These are phyloP conservation scores for Shargacucullia verbasci DNA, from an alignment of 2,888 invertebrate species.

Conservation along the genomic window DNA sequence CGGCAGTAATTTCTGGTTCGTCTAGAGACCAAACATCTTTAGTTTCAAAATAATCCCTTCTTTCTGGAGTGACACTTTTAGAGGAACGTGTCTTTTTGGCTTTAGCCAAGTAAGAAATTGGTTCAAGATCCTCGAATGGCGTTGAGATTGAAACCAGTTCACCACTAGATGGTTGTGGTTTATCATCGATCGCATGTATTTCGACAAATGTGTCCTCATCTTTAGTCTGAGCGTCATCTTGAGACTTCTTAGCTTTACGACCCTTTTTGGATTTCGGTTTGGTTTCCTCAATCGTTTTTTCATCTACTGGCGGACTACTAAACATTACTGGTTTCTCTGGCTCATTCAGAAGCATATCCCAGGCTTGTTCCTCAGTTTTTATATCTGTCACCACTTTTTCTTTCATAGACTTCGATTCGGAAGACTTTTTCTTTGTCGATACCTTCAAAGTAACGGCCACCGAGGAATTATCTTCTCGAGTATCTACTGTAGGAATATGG, in stretches of 20 bases:
- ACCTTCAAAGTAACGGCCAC: slow-evolving; percentile 45
- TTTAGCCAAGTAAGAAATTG: slow-evolving; percentile 69
- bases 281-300: slow-evolving; percentile 66
- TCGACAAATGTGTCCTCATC: slow-evolving; percentile 85
- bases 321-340: slow-evolving; percentile 64
- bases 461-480: slow-evolving; percentile 25
- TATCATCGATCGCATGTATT: slow-evolving; percentile 84
- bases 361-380: slow-evolving; percentile 83
- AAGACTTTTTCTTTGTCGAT: slow-evolving; percentile 53
- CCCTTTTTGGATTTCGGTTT: slow-evolving; percentile 77
- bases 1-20: slow-evolving; percentile 52
- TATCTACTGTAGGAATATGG: slow-evolving; percentile 14
- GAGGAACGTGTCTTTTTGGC: slow-evolving; percentile 72
- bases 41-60: slow-evolving; percentile 43
- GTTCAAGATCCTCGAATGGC: slow-evolving; percentile 75
- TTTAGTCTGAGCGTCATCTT: slow-evolving; percentile 72
- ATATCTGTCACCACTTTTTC: slow-evolving; percentile 60
- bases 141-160: slow-evolving; percentile 83
- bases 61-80: slow-evolving; percentile 74
- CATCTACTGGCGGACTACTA: slow-evolving; percentile 54
- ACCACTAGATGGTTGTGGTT: slow-evolving; percentile 72
- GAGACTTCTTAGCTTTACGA: slow-evolving; percentile 73
- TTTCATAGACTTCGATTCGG: slow-evolving; percentile 46
- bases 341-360: slow-evolving; percentile 82
- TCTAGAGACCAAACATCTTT: slow-evolving; percentile 58